These are phyloP conservation scores for Urocitellus parryii DNA, from an alignment of 2,113 vertebrate genomes.

Conservation along the genomic window DNA sequence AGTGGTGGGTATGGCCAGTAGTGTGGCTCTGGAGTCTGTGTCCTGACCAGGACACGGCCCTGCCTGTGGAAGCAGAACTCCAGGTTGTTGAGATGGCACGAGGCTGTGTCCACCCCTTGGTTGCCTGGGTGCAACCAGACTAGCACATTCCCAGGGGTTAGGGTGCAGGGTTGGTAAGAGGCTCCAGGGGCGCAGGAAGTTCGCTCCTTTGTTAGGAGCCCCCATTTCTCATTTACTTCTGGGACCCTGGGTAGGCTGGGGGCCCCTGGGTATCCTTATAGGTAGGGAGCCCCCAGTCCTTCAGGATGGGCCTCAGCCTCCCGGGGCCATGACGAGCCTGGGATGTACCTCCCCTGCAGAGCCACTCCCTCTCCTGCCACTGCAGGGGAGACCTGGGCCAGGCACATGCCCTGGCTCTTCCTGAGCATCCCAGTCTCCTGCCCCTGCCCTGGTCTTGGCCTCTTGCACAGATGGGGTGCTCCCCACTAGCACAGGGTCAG, in stretches of 20 bases:
- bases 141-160: not conserved
- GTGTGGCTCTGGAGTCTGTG: no score
- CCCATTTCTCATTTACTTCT: not conserved
- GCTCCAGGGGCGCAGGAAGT: not conserved
- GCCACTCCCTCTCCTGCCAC: fast-evolving
- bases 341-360: fast-evolving
- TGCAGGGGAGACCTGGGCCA: not conserved
- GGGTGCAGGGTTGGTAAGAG: not conserved
- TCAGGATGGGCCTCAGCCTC: no score
- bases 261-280: fast-evolving
- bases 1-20: no score
- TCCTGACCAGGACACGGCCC: not conserved
- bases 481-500: not conserved
- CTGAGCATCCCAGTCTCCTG: not conserved
- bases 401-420: no score
- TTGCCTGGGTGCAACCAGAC: not conserved
- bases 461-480: not conserved
- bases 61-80: no score
- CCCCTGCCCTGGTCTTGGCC: fast-evolving
- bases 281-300: not conserved
- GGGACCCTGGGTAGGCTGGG: not conserved
- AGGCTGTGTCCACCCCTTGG: no score
- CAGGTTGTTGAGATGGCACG: no score
- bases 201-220: fast-evolving
- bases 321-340: not conserved